Evolutionary conservation across 1,140 invertebrate species (phyloP), one percentile per base, ranked within the genome.

Genomic region (Episyrphus balteatus): DNA sequence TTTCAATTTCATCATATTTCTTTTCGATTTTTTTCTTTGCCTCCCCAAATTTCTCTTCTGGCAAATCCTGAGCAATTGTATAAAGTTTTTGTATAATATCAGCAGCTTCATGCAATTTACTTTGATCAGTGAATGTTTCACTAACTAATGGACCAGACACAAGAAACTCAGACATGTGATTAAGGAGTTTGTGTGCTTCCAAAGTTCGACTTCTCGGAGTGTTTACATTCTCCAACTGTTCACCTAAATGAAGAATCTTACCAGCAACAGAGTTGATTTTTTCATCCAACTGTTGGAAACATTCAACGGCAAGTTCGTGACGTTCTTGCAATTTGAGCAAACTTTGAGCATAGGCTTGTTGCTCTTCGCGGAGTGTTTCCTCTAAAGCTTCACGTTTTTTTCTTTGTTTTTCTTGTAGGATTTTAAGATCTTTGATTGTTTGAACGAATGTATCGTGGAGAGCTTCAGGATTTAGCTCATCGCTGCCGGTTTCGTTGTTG

Each of bases 81-180:
- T 95, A 85, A 6, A 99, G 72, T 64, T 99, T 98, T 70, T 98
- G 92, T 58, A 99, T 98, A 3, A 99, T 83, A 76, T 98, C 94
- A n/a, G 96, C 96, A 34, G 94, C 92, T 73, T 97, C 88, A 68
- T 91, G 86, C 33, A 98, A 70, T 82, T 84, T 83, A 48, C 77
- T 78, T 52, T 86, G 83, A 73, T 97, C 91, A 51, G 81, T 86
- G 57, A 97, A 94, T 19, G 96, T 76, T 43, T 87, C 81, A 55
- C 88, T 88, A 10, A 85, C 79, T 2, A 92, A 73, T 17, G 89
- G 84, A 15, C 90, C 91, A 49, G 88, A 83, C 41, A 82, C 82
- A 2, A 98, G 70, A 69, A 98, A 98, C 65, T 96, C 92, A 12
- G 86, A 82, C 65, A 98, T 86, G 71, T 98, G 90, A 54, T 83